A percentile compares a stretch with the other conserved stretches of the same genome.
Evolutionary conservation across 64 coral and sea anemone species (phyloP).

Genomic region (Stichodactyla mertensii): DNA sequence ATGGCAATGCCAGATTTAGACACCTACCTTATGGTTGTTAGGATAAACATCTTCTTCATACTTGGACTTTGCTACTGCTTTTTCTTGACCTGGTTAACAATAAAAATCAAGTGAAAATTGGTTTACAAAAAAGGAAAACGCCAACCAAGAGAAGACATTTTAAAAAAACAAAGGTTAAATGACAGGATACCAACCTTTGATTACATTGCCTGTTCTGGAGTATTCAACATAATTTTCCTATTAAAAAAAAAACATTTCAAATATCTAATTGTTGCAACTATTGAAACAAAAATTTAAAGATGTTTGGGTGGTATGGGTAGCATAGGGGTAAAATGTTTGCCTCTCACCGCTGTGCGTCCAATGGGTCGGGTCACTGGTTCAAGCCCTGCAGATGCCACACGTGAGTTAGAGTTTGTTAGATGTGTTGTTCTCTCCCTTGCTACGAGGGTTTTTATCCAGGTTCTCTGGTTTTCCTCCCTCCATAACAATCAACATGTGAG

Average conservation of each 20-base stretch:
- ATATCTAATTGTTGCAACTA: not conserved
- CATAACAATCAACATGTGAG: no score
- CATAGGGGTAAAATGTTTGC: no score
- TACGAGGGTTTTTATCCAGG: no score
- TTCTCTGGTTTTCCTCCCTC: no score
- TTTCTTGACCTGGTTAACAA: constrained; percentile 77
- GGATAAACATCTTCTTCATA: constrained; percentile 96
- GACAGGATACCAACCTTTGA: constrained; percentile 57
- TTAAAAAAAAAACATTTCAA: not conserved
- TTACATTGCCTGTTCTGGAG: constrained; percentile 90
- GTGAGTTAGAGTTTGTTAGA: no score
- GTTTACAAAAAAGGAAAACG: not conserved
- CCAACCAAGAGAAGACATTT: not conserved
- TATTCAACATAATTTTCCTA: constrained; percentile 98
- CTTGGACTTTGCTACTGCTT: constrained; percentile 84
- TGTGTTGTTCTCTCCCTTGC: no score
- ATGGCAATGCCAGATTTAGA: not conserved
- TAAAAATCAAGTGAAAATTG: not conserved
- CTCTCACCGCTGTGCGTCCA: no score
- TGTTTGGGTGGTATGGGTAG: no score
- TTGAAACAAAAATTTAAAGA: no score
- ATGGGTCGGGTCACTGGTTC: no score
- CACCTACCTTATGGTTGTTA: constrained; percentile 88
- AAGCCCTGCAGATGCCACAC: no score
- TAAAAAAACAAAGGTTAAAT: not conserved